Evolutionary conservation across 2,113 vertebrate genomes (phyloP), one percentile per base, ranked within the genome.

Genomic region (Cottus gobio): DNA sequence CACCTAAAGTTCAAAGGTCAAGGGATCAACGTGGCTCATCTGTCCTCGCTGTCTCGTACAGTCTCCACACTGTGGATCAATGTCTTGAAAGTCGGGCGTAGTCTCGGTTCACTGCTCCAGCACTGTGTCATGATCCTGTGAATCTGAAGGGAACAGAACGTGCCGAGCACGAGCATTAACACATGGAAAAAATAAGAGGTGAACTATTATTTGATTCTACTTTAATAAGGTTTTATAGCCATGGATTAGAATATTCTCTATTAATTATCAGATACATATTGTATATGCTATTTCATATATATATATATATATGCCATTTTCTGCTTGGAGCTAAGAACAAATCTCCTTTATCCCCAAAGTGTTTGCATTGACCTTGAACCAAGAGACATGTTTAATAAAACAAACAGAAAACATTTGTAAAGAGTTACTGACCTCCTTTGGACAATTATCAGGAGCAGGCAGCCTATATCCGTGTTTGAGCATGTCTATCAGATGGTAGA

Each of bases 401-500:
- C 62, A 16, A 28, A 15, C 4, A 34, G 34, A 34, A 34, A 34
- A 34, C 3, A 3, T 15, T 9, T 44, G 12, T 15, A 9, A 15
- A 44, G 42, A 44, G 42, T 44, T 24, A 75, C 90, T 85, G 92
- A 98, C 98, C 98, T 97, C 96, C 85, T 95, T 95, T 24, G 96
- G 96, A 66, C 97, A 99, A 13, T 92, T 94, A 7, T 97, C 95
- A 12, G 98, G 98, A 75, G 95, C 93, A 0, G 96, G 97, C 6
- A 99, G 87, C 80, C 97, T 95, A 67, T 95, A 96, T 48, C 96
- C 96, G n/a, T 93, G 95, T 85, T 97, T 98, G 71, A 99, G 93
- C 84, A 99, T 96, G 74, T 98, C 96, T 82, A 98, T 97, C 87
- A 99, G 95, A 89, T 99, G 97, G 90, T 98, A 98, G 8, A 99